Percentiles rank a stretch among this genome's conserved stretches.
These are phyloP conservation scores for Pampus argenteus DNA, from an alignment of 2,797 vertebrate genomes.

Conservation along the genomic window DNA sequence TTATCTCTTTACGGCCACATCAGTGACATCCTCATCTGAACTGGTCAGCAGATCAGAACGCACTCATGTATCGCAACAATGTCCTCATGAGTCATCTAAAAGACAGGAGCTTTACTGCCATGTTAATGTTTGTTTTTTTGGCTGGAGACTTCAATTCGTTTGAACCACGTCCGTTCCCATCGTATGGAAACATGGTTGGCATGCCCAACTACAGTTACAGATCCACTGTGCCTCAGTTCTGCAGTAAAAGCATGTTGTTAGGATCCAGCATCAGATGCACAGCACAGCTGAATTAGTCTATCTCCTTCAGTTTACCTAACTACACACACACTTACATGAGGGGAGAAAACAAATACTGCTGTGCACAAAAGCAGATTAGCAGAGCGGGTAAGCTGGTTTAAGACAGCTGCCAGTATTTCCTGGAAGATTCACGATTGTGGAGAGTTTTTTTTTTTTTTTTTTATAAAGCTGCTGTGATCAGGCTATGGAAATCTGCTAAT, in stretches of 20 bases:
- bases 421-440: constrained; percentile 40
- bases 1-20: neutral
- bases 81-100: constrained; percentile 1
- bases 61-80: constrained; percentile 2
- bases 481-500: constrained; percentile 58
- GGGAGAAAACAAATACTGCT: constrained; percentile 31
- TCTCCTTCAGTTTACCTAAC: neutral
- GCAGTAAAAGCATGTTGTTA: neutral
- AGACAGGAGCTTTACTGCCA: neutral
- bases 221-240: neutral
- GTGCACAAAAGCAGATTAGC: constrained; percentile 46
- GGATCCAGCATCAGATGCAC: neutral
- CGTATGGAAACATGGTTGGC: neutral
- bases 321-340: constrained; percentile 1
- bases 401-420: constrained; percentile 45
- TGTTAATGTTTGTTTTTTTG: too few species aligned
- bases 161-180: neutral
- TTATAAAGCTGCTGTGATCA: constrained; percentile 45
- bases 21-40: neutral
- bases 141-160: constrained; percentile 7
- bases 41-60: neutral
- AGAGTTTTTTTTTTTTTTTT: too few species aligned
- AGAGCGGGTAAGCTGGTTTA: constrained; percentile 22
- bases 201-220: neutral
- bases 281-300: neutral